A percentile compares a stretch with the other conserved stretches of the same genome.
phyloP scores from a whole-genome alignment of 2,888 invertebrate species.

The Caenorhabditis uteleia region DNA sequence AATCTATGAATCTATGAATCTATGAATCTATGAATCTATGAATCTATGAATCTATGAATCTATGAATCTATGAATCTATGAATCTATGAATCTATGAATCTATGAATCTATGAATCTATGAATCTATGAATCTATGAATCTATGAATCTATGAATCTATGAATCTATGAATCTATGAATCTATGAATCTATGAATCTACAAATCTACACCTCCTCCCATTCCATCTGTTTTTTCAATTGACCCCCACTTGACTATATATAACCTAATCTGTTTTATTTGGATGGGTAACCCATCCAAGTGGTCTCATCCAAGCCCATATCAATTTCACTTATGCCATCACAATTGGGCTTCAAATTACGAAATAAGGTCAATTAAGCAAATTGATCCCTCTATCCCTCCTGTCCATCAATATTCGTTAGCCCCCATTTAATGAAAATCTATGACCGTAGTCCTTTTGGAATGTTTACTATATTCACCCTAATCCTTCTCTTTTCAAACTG shows the following conservation, averaged over 20 bases:
- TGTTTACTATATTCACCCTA: too few relatives aligned
- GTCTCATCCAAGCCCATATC: neutral
- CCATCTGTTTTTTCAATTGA: neutral
- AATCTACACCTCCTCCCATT: slow-evolving; percentile 1
- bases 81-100: neutral
- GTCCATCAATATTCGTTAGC: neutral
- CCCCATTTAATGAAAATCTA: neutral
- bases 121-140: neutral
- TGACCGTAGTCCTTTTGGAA: neutral
- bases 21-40: neutral
- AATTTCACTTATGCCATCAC: neutral
- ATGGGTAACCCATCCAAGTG: neutral
- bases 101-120: neutral
- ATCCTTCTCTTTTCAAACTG: too few relatives aligned
- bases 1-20: neutral
- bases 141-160: neutral
- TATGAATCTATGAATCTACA: neutral
- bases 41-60: neutral
- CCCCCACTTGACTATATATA: slow-evolving; percentile 5
- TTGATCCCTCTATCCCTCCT: too few relatives aligned
- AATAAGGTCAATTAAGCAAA: too few relatives aligned
- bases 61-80: slow-evolving; percentile 4
- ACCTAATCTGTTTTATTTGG: slow-evolving; percentile 2
- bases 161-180: neutral
- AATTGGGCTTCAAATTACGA: too few relatives aligned